Evolutionary conservation across 2,888 invertebrate species (phyloP).

Genomic region (Spicauda simplicius): DNA sequence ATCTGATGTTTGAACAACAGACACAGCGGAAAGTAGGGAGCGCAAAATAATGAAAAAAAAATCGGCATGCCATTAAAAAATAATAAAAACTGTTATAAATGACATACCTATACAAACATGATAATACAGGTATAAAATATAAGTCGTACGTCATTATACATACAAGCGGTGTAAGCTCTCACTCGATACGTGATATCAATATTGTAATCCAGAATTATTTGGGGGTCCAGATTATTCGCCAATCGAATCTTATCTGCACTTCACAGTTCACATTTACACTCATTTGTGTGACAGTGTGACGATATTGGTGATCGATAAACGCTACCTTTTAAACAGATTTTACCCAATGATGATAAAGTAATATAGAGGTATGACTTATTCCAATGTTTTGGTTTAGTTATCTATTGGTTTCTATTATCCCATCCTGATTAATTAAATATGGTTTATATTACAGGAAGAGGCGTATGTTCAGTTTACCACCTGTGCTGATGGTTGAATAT

Average conservation of each 20-base stretch:
- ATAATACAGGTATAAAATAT: not conserved
- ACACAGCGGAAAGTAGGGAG: too few relatives aligned
- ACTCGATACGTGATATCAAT: conserved; percentile 18
- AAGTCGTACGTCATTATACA: not conserved
- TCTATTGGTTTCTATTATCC: too few relatives aligned
- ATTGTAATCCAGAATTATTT: conserved; percentile 18
- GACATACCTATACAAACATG: not conserved
- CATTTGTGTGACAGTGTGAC: not conserved
- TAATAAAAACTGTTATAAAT: too few relatives aligned
- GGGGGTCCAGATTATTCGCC: conserved; percentile 10
- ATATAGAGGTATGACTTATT: too few relatives aligned
- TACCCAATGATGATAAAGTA: not conserved
- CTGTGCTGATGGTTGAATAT: too few relatives aligned
- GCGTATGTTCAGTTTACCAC: too few relatives aligned
- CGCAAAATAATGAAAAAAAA: too few relatives aligned
- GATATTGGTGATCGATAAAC: conserved; percentile 3
- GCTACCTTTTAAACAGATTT: not conserved
- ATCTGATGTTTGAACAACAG: too few relatives aligned
- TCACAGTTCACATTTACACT: conserved; percentile 13
- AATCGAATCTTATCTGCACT: conserved; percentile 26
- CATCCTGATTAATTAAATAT: too few relatives aligned
- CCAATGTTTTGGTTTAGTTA: too few relatives aligned
- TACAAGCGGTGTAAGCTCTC: not conserved
- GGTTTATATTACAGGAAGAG: too few relatives aligned
- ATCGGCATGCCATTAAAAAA: too few relatives aligned